Conservation (phyloP, 1,140 invertebrate species). For the Psilanteris sp. region DNA sequence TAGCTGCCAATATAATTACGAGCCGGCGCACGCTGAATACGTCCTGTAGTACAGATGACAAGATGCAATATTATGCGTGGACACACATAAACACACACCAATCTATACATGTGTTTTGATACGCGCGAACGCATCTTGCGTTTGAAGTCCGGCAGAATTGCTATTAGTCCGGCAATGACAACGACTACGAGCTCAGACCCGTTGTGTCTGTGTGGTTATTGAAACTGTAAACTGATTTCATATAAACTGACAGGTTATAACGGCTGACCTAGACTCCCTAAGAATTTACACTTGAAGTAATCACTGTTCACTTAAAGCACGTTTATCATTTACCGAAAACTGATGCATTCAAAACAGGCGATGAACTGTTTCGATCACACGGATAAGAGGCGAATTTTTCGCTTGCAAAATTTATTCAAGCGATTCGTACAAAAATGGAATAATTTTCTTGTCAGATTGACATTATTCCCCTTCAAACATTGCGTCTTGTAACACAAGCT, state of each 20-base stretch:
- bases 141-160: slow-evolving; percentile 74
- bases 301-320: not conserved
- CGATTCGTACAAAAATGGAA: slow-evolving; percentile 26
- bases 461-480: slow-evolving; percentile 26
- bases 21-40: slow-evolving; percentile 53
- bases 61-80: slow-evolving; percentile 60
- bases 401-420: slow-evolving; percentile 23
- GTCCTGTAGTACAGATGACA: slow-evolving; percentile 53
- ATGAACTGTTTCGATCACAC: slow-evolving; percentile 18
- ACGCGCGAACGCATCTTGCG: slow-evolving; percentile 69
- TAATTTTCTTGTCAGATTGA: slow-evolving; percentile 34
- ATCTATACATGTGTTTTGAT: slow-evolving; percentile 67
- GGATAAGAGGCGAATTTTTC: slow-evolving; percentile 8
- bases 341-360: slow-evolving; percentile 15
- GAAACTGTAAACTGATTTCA: slow-evolving; percentile 78
- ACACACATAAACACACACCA: slow-evolving; percentile 46
- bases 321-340: not conserved
- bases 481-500: slow-evolving; percentile 37
- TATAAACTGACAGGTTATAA: slow-evolving; percentile 77
- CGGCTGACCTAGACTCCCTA: slow-evolving; percentile 59
- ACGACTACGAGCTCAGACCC: slow-evolving; percentile 34
- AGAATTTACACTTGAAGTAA: slow-evolving; percentile 50
- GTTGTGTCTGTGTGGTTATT: slow-evolving; percentile 66
- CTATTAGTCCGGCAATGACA: slow-evolving; percentile 69
- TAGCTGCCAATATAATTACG: slow-evolving; percentile 75